Evolutionary conservation across 2,113 vertebrate genomes (phyloP), one percentile per base, ranked within the genome.

Genomic region (Myiagra hebetior): DNA sequence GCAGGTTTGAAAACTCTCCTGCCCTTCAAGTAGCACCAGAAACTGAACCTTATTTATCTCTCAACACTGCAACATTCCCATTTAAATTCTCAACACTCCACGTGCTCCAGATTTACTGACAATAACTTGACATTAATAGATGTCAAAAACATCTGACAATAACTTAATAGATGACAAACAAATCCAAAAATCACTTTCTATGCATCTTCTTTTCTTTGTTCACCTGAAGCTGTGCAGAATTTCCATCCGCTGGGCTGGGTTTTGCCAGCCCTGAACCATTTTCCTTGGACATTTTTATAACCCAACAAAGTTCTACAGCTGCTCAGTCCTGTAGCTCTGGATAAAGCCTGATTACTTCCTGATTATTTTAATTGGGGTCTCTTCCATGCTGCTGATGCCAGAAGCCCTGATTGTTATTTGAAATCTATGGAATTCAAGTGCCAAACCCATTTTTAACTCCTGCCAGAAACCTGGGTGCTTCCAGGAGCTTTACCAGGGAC

Each of bases 11-110:
- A 39, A 88, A 22, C 21, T 57, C 67, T 37, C 18, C 64, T 81
- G 35, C 31, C 37, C 57, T 69, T 24, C 21, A 56, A 84, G 14
- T 1, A 39, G 30, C 5, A 20, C 44, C 53, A 86, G 57, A 23
- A 83, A 59, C 1, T 10, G 59, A 33, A 22, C 20, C 8, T 39
- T 5, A 30, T 3, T 62, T 28, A 4, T 8, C 18, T 55, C 33
- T 22, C 75, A 85, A 0, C 28, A 10, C 62, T 60, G 23, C 62
- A 74, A 2, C 0, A 0, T 8, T 41, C 23, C 22, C n/a, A 3
- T 6, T 28, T 23, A 11, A 16, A 42, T 46, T 41, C 77, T 41
- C 42, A 62, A 5, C 9, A 2, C 49, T n/a, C 52, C n/a, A 4
- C 7, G 0, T 14, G 62, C 85, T 53, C 55, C 56, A n/a, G n/a